Base-by-base conservation (phyloP, 2,113 vertebrate species). In the Capreolus pygargus region DNA sequence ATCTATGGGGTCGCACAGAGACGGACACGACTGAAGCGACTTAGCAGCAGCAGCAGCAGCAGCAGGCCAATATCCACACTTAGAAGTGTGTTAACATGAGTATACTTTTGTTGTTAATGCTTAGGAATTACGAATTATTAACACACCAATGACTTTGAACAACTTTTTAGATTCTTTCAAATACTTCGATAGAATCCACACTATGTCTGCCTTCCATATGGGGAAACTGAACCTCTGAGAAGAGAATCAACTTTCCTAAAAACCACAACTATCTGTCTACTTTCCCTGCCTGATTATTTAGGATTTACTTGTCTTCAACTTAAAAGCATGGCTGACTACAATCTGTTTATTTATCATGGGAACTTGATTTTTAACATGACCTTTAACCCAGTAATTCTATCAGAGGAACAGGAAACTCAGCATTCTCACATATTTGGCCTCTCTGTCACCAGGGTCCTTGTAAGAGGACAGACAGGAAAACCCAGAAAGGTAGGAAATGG, bases 211-310 rank as follows among this genome's bases (percentile, higher is more conserved):
- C 54, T 84, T 85, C 43, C 45, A 47, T 33, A 57, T 25, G 25
- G 30, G 33, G 39, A 93, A 90, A 85, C 0, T 33, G 15, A 83
- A 89, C 30, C 67, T 81, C 84, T 52, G 54, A 93, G 33, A 58
- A 92, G 36, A 97, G 14, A 95, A 93, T n/a, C 61, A 39, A 55
- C n/a, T 60, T 92, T 64, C 50, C 47, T 89, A 43, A 93, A 87
- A 86, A 83, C 39, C 58, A 67, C 17, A 86, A 9, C 52, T 52
- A 58, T 16, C 27, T 25, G 23, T 64, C 13, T 7, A 28, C 61
- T 91, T 91, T 91, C 54, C 14, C 30, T 67, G 1, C n/a, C 88
- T 87, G 67, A 23, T 39, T 86, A 70, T 58, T 87, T 23, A 21
- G 3, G 27, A 79, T 57, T 94, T 86, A 89, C 45, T 94, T 84